Evolutionary conservation across 2,888 invertebrate genomes (phyloP).

Genomic region (Drosophila testacea): DNA sequence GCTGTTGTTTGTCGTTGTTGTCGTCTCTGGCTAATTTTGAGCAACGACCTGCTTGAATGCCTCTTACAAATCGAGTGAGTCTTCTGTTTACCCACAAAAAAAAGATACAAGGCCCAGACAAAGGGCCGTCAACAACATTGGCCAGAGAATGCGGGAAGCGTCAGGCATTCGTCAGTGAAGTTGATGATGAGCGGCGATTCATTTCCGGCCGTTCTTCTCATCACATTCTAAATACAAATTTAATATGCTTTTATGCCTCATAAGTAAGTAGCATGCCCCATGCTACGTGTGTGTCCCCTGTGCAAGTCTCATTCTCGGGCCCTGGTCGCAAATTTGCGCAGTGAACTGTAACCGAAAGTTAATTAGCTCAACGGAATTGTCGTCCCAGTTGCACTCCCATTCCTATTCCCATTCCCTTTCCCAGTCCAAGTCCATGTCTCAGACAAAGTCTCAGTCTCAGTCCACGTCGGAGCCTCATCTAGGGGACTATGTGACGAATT

Average conservation of each 20-base stretch:
- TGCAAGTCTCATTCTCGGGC: constrained; percentile 16
- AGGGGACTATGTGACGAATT: constrained; percentile 53
- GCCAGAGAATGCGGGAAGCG: constrained; percentile 63
- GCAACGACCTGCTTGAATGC: constrained; percentile 68
- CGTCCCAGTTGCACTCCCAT: constrained; percentile 40
- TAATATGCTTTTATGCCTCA: constrained; percentile 48
- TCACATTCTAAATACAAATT: constrained; percentile 55
- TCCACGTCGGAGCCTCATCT: constrained; percentile 16
- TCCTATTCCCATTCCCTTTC: background rate
- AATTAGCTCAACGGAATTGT: constrained; percentile 74
- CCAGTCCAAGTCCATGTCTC: constrained; percentile 7
- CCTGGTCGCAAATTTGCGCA: constrained; percentile 66
- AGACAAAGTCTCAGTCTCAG: constrained; percentile 5
- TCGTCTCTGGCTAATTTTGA: constrained; percentile 51
- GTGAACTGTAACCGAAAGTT: constrained; percentile 79
- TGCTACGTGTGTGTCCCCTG: constrained; percentile 48
- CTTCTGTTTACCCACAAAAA: constrained; percentile 31
- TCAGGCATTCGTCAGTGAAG: constrained; percentile 33
- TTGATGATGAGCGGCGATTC: constrained; percentile 68
- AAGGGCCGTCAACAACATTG: constrained; percentile 21
- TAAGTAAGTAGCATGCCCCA: constrained; percentile 17
- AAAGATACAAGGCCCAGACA: constrained; percentile 35
- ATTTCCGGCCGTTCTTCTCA: constrained; percentile 62
- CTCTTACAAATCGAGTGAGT: constrained; percentile 47
- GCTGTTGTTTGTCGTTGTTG: constrained; percentile 34